Percentiles rank a stretch among this genome's conserved stretches.
phyloP scores from a whole-genome alignment of 2,888 invertebrate genomes.

The Bellardia bayeri region DNA sequence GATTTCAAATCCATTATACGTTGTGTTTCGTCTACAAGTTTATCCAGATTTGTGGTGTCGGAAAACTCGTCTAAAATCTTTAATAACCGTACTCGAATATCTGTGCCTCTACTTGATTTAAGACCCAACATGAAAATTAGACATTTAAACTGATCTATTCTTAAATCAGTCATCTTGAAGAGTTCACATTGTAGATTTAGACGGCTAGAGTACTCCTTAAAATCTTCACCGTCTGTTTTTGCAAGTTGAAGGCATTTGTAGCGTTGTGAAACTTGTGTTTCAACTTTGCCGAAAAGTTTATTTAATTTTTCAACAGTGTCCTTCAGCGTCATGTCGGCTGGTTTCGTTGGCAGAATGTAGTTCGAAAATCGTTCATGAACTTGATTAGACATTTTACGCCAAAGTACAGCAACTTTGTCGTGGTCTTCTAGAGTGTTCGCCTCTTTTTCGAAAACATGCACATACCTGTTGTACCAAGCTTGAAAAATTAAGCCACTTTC shows the following conservation, averaged over 20 bases:
- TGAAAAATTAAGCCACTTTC: conserved; percentile 44
- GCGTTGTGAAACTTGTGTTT: neutral
- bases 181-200: conserved; percentile 50
- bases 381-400: conserved; percentile 43
- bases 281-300: no score
- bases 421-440: conserved; percentile 25
- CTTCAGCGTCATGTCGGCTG: neutral
- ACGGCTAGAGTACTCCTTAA: conserved; percentile 35
- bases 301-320: no score
- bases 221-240: conserved; percentile 47
- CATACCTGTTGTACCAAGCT: conserved; percentile 31
- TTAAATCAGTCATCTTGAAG: conserved; percentile 35
- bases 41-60: conserved; percentile 22
- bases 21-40: conserved; percentile 34
- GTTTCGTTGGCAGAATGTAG: conserved; percentile 42
- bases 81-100: conserved; percentile 39
- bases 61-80: conserved; percentile 42
- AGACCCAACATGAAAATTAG: conserved; percentile 48
- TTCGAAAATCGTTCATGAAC: conserved; percentile 39
- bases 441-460: conserved; percentile 44
- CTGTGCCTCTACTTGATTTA: conserved; percentile 15
- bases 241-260: conserved; percentile 44
- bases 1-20: conserved; percentile 36
- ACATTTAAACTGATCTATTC: conserved; percentile 54
- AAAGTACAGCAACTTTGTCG: conserved; percentile 30